Percentiles rank a stretch among this genome's conserved stretches.
These are phyloP conservation scores for Galleria mellonella DNA, from an alignment of 1,140 invertebrate species.

Conservation along the genomic window DNA sequence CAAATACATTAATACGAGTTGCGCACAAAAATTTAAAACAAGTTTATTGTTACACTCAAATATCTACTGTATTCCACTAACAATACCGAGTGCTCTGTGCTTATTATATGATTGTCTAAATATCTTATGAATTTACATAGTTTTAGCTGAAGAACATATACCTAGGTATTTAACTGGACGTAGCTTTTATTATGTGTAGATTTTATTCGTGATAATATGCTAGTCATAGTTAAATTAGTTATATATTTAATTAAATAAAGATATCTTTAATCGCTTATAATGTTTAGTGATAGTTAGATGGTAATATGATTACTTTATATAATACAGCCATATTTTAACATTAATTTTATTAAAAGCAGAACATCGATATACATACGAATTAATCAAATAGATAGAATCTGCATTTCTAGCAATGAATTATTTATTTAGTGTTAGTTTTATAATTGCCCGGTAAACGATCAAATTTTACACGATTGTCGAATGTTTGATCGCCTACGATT, in stretches of 20 bases:
- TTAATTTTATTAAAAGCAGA: background rate
- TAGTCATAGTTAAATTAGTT: background rate
- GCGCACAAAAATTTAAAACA: too few relatives aligned
- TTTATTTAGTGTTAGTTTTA: too few relatives aligned
- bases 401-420: background rate
- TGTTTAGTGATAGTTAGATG: too few relatives aligned
- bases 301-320: background rate
- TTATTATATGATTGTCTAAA: background rate
- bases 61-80: too few relatives aligned
- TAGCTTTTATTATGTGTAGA: conserved; percentile 4
- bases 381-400: background rate
- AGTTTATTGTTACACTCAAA: too few relatives aligned
- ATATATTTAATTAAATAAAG: too few relatives aligned
- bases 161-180: background rate
- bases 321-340: background rate
- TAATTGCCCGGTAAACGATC: too few relatives aligned
- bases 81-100: too few relatives aligned
- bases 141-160: conserved; percentile 2
- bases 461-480: too few relatives aligned
- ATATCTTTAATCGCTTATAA: too few relatives aligned
- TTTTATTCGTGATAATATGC: background rate
- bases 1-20: too few relatives aligned
- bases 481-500: too few relatives aligned
- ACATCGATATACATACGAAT: conserved; percentile 14
- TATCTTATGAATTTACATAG: conserved; percentile 19